Base-by-base conservation (phyloP, 2,113 vertebrate genomes). In the Chionodraco myersi region DNA sequence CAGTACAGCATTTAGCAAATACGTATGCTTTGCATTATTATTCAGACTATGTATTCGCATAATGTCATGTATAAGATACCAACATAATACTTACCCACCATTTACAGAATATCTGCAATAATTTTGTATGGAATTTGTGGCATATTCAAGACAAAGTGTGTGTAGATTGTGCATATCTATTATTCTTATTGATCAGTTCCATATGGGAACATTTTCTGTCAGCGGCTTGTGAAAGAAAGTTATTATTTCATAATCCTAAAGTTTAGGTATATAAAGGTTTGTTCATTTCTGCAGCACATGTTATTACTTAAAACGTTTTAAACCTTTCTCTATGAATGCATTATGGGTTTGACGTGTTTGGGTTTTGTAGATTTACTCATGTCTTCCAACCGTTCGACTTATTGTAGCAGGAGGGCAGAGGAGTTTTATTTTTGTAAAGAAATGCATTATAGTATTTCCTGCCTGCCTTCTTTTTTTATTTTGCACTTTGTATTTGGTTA, bases 341-440 rank as follows among this genome's bases (percentile, higher is more conserved):
- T 64, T 51, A 61, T 59, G 16, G 57, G 14, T 45, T 51, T 18
- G 5, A 67, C 3, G 18, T 58, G 10, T 16, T 36, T 49, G 15
- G 5, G 44, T 47, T 58, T 45, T 3, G 18, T 16, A 57, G 3
- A 15, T 7, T 66, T 68, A 51, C 23, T 47, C 62, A 57, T 18
- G 77, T 89, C 78, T 89, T 91, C 82, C 80, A 83, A 72, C 45
- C 73, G 10, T 76, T 72, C 41, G 53, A 54, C 8, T 59, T 59
- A 62, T 12, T 64, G 88, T 86, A 89, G 86, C 73, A 79, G 45
- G 49, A 77, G 52, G 53, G 45, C 49, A 80, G 48, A 54, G 18
- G 21, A 54, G 13, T 73, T 73, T 88, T 82, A 81, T 88, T 88
- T 62, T 89, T 90, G 72, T 90, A 90, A 71, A 82, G 53, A 76